Evolutionary conservation across 1,140 invertebrate genomes (phyloP).

Genomic region (Drosophila watanabei): DNA sequence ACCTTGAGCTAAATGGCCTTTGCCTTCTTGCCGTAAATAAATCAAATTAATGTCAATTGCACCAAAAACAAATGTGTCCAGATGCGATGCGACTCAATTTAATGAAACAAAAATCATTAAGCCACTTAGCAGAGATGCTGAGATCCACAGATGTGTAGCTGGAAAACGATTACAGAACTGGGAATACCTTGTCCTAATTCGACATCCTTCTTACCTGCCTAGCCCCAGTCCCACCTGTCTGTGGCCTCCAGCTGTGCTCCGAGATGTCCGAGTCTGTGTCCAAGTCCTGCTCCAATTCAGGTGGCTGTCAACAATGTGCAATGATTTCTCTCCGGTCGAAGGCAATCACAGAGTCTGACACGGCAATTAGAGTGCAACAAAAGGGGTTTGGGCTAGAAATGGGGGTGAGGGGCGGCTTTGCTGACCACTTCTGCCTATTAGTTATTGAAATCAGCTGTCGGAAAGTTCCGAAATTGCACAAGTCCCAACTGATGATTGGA

Average conservation of each 20-base stretch:
- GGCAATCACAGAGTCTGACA: constrained; percentile 76
- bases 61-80: constrained; percentile 41
- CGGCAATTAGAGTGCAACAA: constrained; percentile 75
- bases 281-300: constrained; percentile 24
- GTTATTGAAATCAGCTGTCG: constrained; percentile 83
- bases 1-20: constrained; percentile 55
- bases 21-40: constrained; percentile 67
- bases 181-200: constrained; percentile 24
- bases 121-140: constrained; percentile 55
- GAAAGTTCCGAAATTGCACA: constrained; percentile 74
- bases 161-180: constrained; percentile 45
- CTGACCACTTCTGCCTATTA: constrained; percentile 76
- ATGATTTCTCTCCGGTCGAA: constrained; percentile 55
- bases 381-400: constrained; percentile 20
- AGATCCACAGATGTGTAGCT: neutral
- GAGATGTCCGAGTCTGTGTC: constrained; percentile 12
- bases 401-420: neutral
- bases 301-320: constrained; percentile 67
- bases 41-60: constrained; percentile 81
- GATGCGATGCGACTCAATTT: constrained; percentile 50
- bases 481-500: constrained; percentile 68
- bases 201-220: neutral
- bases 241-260: constrained; percentile 29
- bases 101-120: constrained; percentile 80
- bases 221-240: constrained; percentile 11